phyloP scores from a whole-genome alignment of 92 coral and sea anemone genomes.

The Paragorgia papillata region DNA sequence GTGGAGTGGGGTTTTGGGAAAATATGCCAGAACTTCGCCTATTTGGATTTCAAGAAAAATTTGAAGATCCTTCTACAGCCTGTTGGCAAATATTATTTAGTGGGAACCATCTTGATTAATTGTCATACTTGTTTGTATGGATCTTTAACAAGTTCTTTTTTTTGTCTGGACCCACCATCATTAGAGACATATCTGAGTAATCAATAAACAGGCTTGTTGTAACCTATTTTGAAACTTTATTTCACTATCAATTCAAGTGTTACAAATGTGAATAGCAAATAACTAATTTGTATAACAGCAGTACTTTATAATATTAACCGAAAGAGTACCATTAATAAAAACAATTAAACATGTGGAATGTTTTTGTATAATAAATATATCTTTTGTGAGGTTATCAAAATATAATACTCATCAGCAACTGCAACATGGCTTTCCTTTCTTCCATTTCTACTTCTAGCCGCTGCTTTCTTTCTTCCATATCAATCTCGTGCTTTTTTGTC shows the following conservation, averaged over 20 bases:
- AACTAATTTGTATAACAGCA: too few relatives aligned
- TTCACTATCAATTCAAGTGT: too few relatives aligned
- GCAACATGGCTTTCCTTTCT: neutral
- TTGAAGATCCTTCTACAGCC: conserved; percentile 69
- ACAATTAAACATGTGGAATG: neutral
- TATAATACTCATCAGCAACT: neutral
- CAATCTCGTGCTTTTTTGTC: neutral
- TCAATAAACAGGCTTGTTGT: conserved; percentile 47
- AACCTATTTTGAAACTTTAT: conserved; percentile 57
- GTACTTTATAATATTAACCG: too few relatives aligned
- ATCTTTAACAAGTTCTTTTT: conserved; percentile 58
- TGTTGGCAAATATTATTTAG: conserved; percentile 65
- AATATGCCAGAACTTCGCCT: conserved; percentile 61
- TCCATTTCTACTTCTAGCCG: neutral
- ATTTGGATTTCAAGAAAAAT: conserved; percentile 68
- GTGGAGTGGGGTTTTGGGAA: conserved; percentile 82
- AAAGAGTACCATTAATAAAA: conserved; percentile 26
- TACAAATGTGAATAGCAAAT: too few relatives aligned
- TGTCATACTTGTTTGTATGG: conserved; percentile 68
- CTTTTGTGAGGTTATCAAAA: neutral
- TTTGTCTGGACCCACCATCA: conserved; percentile 62
- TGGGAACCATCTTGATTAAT: conserved; percentile 50
- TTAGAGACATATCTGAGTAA: conserved; percentile 57
- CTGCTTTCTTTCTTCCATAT: neutral
- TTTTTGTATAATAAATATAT: neutral